Percentiles rank a stretch among this genome's conserved stretches.
Conservation (phyloP, 2,888 invertebrate genomes). For the Conomelus anceps region DNA sequence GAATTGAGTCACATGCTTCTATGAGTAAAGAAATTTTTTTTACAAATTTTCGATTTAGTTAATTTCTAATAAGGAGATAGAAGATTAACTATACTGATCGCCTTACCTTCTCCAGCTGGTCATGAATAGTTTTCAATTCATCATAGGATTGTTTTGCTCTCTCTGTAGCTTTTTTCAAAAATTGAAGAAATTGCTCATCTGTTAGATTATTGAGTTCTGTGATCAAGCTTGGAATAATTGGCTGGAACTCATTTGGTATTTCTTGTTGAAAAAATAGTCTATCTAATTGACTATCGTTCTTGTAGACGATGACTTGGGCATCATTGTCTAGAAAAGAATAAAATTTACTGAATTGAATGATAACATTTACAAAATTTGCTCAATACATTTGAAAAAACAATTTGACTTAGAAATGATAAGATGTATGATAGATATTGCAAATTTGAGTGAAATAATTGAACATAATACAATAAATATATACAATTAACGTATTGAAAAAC, state of each 20-base stretch:
- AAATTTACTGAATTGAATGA: background rate
- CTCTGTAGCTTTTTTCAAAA: background rate
- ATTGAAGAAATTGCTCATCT: background rate
- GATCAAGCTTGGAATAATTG: background rate
- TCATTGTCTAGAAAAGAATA: background rate
- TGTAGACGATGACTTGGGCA: background rate
- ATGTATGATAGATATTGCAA: too few species aligned
- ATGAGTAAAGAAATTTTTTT: too few species aligned
- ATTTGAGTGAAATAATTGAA: too few species aligned
- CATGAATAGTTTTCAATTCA: background rate
- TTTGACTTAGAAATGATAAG: too few species aligned
- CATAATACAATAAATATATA: too few species aligned
- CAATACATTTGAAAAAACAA: too few species aligned
- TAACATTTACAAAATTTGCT: too few species aligned
- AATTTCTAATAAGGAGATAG: too few species aligned
- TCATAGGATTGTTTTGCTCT: background rate
- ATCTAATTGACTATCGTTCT: background rate
- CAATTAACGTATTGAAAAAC: too few species aligned
- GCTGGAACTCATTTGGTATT: background rate
- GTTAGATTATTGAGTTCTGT: background rate
- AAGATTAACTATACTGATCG: too few species aligned
- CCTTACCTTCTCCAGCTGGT: background rate
- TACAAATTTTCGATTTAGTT: too few species aligned
- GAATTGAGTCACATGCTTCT: too few species aligned
- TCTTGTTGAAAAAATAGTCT: background rate